phyloP scores from a whole-genome alignment of 2,797 vertebrate species.

The Tympanoctomys barrerae region DNA sequence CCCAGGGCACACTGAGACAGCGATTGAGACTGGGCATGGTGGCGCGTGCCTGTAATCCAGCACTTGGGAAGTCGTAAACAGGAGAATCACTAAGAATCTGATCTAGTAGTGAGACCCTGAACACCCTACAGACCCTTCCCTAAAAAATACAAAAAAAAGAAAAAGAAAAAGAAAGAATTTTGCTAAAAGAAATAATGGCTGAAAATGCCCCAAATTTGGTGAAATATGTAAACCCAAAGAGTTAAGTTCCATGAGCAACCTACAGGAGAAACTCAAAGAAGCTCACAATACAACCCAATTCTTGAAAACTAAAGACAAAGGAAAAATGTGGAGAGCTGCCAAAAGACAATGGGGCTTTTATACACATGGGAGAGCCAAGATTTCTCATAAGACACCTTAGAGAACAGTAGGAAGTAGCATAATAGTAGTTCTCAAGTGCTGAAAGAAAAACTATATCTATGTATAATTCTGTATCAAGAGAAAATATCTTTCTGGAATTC shows the following conservation, averaged over 20 bases:
- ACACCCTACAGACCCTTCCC: too few relatives aligned
- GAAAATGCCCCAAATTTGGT: background rate
- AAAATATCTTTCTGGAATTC: constrained; percentile 32
- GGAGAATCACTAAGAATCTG: too few relatives aligned
- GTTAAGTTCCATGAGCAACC: background rate
- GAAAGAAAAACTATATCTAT: background rate
- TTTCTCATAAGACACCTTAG: constrained; percentile 27
- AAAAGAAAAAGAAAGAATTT: background rate
- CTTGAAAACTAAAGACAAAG: constrained; percentile 36
- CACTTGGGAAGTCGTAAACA: too few relatives aligned
- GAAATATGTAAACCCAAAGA: constrained; percentile 21
- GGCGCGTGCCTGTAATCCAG: too few relatives aligned
- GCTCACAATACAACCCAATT: constrained; percentile 10
- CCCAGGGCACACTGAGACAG: too few relatives aligned
- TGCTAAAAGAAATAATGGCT: background rate
- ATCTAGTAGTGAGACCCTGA: too few relatives aligned
- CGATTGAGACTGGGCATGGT: too few relatives aligned
- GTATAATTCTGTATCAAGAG: background rate
- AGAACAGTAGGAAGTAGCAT: background rate
- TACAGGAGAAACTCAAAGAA: background rate
- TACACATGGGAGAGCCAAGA: background rate
- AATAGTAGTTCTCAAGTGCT: constrained; percentile 8
- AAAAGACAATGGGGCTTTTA: background rate
- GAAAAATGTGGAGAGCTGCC: background rate
- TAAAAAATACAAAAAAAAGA: too few relatives aligned